phyloP scores from a whole-genome alignment of 2,888 invertebrate genomes.

The Lycocerus yunnanus region DNA sequence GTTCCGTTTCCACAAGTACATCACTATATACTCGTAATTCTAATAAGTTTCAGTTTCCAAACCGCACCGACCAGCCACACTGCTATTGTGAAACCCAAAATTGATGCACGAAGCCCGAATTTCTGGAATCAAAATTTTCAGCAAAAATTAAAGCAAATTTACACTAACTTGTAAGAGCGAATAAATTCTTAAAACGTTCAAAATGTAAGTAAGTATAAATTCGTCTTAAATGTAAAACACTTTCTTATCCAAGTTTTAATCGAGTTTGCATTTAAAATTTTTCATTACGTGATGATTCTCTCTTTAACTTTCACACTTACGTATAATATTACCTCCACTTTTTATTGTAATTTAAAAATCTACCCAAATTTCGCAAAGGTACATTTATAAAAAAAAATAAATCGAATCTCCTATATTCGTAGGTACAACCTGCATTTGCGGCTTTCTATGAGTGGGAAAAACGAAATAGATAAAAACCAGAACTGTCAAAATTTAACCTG shows the following conservation, averaged over 20 bases:
- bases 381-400: neutral
- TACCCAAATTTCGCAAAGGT: neutral
- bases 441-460: neutral
- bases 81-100: neutral
- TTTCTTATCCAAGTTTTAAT: neutral
- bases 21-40: neutral
- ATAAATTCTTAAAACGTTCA: neutral
- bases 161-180: neutral
- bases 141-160: neutral
- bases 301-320: neutral
- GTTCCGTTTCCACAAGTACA: neutral
- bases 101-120: neutral
- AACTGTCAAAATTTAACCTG: conserved; percentile 2
- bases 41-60: neutral
- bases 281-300: neutral
- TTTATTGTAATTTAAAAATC: neutral
- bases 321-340: neutral
- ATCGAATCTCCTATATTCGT: neutral
- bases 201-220: neutral
- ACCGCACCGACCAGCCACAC: neutral
- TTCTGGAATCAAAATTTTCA: neutral
- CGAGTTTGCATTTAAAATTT: neutral
- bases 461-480: neutral
- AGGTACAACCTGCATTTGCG: neutral
- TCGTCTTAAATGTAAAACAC: conserved; percentile 1